Evolutionary conservation across 1,140 invertebrate genomes (phyloP), one percentile per base, ranked within the genome.

Genomic region (Brevipalpus yothersi): DNA sequence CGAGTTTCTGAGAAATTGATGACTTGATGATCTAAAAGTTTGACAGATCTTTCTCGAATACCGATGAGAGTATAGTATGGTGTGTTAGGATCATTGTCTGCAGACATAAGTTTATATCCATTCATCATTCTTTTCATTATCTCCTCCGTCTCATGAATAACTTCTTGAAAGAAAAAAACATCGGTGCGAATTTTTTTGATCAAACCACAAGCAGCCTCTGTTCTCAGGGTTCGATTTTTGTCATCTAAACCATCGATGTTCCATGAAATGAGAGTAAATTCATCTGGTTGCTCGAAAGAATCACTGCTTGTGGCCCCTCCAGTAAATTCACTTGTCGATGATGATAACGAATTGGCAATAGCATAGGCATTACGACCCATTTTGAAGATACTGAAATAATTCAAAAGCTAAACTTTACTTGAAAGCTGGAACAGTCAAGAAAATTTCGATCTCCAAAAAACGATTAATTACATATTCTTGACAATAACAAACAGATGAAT

Each of bases 241-340:
- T 69, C 67, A 65, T 79, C 76, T 2, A 80, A 65, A 4, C 79
- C 79, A 72, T 81, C 79, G 61, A 81, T 70, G 66, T 81, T 81
- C 79, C 53, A 53, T 21, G 53, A 17, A 17, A 53, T 53, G 11
- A 53, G 21, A 45, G 43, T 45, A 45, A 45, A 45, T 17, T 45
- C 43, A 45, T 45, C 43, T 3, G 43, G 43, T 45, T 45, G 12
- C 43, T 45, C 43, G 5, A 31, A 31, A 31, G 31, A 31, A 31
- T 31, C 31, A 5, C 31, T 31, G 31, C 31, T 31, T 5, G 31
- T 3, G 31, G 31, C 2, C 5, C 31, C 31, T 31, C 31, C 31
- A 31, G 5, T 5, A 31, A 31, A 2, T 31, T 5, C 31, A 31
- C 31, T 31, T 5, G 31, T 5, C 31, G 31, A 31, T 31, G 31